phyloP scores from a whole-genome alignment of 2,797 vertebrate species.

The Melanotaenia trifasciata region DNA sequence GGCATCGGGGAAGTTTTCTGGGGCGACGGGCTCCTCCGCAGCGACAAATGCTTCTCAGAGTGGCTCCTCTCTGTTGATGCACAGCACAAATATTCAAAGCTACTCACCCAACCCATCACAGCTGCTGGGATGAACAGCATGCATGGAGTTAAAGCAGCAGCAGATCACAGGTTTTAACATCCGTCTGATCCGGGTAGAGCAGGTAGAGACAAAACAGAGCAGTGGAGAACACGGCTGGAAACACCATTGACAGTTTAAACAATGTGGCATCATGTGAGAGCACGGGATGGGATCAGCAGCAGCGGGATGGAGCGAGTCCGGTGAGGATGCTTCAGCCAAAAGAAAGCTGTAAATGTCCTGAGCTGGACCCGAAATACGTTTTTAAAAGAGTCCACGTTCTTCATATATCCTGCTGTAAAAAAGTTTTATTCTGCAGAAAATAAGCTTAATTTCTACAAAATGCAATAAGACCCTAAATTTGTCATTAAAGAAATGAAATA shows the following conservation, averaged over 20 bases:
- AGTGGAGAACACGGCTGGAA: constrained; percentile 14
- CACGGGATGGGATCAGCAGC: constrained; percentile 24
- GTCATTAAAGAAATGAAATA: too few species aligned
- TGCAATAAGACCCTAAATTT: too few species aligned
- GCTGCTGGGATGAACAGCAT: background rate
- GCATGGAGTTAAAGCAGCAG: background rate
- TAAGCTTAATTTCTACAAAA: too few species aligned
- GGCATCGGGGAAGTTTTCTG: constrained; percentile 68
- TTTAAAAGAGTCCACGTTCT: too few species aligned
- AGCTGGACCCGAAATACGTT: too few species aligned
- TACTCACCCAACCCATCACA: too few species aligned
- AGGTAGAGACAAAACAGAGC: constrained; percentile 24
- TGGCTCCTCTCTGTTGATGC: constrained; percentile 77
- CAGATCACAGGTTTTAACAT: constrained; percentile 10
- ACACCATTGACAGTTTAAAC: background rate
- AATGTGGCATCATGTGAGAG: background rate
- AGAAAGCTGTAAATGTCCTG: too few species aligned
- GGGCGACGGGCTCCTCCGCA: constrained; percentile 81
- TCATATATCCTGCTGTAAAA: too few species aligned
- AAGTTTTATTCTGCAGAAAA: too few species aligned
- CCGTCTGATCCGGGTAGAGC: background rate
- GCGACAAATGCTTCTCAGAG: constrained; percentile 79
- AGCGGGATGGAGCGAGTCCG: background rate
- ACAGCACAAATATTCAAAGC: constrained; percentile 15
- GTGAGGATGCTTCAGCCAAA: too few species aligned